Conservation (phyloP, 2,888 invertebrate species). For the Mimumesa dahlbomi region DNA sequence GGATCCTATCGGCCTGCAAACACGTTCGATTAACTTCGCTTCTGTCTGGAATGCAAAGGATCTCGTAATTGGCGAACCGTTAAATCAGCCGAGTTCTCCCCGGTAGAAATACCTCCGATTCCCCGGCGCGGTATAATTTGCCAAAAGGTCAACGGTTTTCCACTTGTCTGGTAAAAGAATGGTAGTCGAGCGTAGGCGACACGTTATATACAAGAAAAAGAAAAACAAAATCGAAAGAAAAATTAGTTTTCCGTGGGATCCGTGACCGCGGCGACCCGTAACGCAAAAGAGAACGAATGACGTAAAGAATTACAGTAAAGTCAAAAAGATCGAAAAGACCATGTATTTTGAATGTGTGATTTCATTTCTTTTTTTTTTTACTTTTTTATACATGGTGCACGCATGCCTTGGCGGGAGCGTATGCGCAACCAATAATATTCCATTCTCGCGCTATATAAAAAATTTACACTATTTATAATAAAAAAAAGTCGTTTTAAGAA, state of each 20-base stretch:
- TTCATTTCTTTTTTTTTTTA: constrained; percentile 14
- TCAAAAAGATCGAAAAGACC: constrained; percentile 37
- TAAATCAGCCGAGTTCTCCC: no score
- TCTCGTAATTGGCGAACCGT: no score
- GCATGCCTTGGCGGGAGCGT: constrained; percentile 56
- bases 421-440: constrained; percentile 71
- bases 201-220: no score
- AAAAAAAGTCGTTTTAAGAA: constrained; percentile 77
- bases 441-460: constrained; percentile 78
- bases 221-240: neutral
- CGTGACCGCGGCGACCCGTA: neutral
- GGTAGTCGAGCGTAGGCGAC: no score
- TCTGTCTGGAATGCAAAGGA: no score
- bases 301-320: neutral
- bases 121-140: no score
- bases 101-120: no score
- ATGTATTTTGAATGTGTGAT: constrained; percentile 45
- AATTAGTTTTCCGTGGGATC: neutral
- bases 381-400: constrained; percentile 73
- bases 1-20: no score
- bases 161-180: no score
- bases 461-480: constrained; percentile 80
- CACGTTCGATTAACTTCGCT: no score
- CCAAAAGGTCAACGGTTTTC: no score
- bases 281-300: neutral